A percentile compares a stretch with the other conserved stretches of the same genome.
Evolutionary conservation across 2,113 vertebrate species (phyloP).

Genomic region (Calypte anna): DNA sequence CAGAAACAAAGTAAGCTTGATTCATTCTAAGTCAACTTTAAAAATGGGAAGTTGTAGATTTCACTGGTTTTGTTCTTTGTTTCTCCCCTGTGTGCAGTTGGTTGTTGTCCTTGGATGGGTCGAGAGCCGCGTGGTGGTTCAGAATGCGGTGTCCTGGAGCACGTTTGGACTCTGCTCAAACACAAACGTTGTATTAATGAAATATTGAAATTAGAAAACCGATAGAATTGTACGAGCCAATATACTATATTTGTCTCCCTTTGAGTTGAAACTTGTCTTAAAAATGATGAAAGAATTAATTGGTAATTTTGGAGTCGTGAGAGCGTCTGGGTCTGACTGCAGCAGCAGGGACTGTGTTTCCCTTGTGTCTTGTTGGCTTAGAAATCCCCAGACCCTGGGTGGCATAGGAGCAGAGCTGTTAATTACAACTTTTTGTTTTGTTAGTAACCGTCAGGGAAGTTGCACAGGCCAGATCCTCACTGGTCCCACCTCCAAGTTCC

Average conservation of each 20-base stretch:
- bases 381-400: neutral
- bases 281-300: neutral
- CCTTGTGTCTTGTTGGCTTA: fast-evolving
- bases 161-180: neutral
- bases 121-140: neutral
- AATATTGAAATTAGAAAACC: neutral
- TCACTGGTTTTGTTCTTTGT: neutral
- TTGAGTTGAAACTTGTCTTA: neutral
- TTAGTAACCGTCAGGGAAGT: neutral
- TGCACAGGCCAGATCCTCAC: fast-evolving
- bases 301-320: fast-evolving
- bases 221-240: fast-evolving
- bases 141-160: fast-evolving
- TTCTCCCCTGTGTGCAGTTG: neutral
- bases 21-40: neutral
- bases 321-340: fast-evolving
- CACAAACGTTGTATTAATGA: neutral
- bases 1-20: neutral
- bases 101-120: neutral
- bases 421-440: fast-evolving
- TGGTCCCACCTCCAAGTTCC: neutral
- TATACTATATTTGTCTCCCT: neutral
- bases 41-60: neutral
- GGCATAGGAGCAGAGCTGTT: neutral
- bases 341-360: fast-evolving